Percentiles rank a stretch among this genome's conserved stretches.
Evolutionary conservation across 2,888 invertebrate genomes (phyloP).

Genomic region (Rotaria sp.): DNA sequence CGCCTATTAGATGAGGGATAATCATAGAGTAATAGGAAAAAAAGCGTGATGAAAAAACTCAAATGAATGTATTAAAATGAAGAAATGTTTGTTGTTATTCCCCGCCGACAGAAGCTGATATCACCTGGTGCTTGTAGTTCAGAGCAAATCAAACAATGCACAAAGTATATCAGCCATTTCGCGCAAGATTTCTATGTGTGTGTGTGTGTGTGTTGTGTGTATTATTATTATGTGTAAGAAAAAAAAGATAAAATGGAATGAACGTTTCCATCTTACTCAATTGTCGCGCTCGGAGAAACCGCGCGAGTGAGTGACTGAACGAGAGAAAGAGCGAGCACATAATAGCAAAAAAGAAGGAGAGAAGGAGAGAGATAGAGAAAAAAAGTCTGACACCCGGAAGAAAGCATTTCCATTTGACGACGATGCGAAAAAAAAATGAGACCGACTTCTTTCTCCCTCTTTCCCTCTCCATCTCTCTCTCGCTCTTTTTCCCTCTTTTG

Average conservation of each 20-base stretch:
- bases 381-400: slow-evolving; percentile 5
- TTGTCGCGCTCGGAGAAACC: slow-evolving; percentile 2
- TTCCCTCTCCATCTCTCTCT: neutral
- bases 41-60: neutral
- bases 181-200: neutral
- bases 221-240: neutral
- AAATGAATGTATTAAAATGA: slow-evolving; percentile 5
- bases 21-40: neutral
- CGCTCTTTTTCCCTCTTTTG: neutral
- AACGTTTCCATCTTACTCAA: slow-evolving; percentile 19
- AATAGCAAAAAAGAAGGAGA: neutral
- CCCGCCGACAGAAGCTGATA: slow-evolving; percentile 39
- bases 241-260: slow-evolving; percentile 1
- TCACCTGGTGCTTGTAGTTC: slow-evolving; percentile 41
- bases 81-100: slow-evolving; percentile 25
- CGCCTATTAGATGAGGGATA: neutral
- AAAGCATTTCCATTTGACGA: slow-evolving; percentile 19
- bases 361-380: neutral
- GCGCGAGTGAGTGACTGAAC: neutral
- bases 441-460: neutral
- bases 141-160: slow-evolving; percentile 20
- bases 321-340: neutral
- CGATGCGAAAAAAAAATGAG: neutral
- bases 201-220: neutral
- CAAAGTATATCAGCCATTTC: slow-evolving; percentile 26